phyloP scores from a whole-genome alignment of 2,113 vertebrate species.

The Lanius ludovicianus region DNA sequence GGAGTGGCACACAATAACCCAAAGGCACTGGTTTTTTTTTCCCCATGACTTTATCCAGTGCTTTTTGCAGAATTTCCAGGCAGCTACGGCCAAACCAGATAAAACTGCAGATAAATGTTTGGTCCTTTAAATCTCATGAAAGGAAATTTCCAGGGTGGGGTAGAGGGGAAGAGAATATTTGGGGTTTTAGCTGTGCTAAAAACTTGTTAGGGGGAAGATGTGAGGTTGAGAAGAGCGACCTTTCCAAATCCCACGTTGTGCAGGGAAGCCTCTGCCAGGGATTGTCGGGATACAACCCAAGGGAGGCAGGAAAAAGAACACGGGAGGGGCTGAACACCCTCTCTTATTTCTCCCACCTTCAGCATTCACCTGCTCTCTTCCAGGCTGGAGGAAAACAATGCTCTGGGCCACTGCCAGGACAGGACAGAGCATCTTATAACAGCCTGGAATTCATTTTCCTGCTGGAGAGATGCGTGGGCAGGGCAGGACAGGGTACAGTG shows the following conservation, averaged over 20 bases:
- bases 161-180: neutral
- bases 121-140: neutral
- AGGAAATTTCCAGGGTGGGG: neutral
- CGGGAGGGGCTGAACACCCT: neutral
- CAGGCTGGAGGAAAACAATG: neutral
- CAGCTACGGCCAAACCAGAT: neutral
- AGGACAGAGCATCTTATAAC: neutral
- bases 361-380: neutral
- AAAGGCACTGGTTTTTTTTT: neutral
- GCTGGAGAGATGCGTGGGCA: neutral
- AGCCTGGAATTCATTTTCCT: neutral
- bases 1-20: neutral
- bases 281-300: neutral
- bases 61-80: neutral
- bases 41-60: neutral
- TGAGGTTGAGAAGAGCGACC: neutral
- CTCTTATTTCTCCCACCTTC: neutral
- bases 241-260: neutral
- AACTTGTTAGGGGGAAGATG: neutral
- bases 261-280: neutral
- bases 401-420: neutral
- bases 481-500: neutral
- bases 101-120: neutral
- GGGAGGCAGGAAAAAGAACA: neutral
- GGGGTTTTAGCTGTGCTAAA: neutral